Base-by-base conservation (phyloP, 2,888 invertebrate genomes). In the Hirtodrosophila alboralis region DNA sequence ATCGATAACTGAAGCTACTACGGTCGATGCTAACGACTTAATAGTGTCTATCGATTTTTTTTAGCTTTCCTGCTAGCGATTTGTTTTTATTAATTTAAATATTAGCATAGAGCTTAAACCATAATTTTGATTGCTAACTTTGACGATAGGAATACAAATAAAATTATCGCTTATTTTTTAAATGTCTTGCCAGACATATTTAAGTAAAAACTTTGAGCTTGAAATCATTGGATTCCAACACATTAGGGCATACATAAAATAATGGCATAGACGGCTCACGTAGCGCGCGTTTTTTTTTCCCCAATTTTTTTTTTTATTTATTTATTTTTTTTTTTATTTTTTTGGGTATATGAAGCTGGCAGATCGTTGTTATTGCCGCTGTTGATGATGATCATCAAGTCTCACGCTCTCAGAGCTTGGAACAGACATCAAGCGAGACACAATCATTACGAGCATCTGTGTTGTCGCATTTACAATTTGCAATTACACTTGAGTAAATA, bases 391-490 rank as follows among this genome's bases (percentile, higher is more conserved):
- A 51, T 69, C 53, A 73, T 73, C 62, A 73, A 53, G 69, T 74
- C 69, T 74, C 69, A 69, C 69, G 69, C 69, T 62, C 30, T 23
- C 7, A n/a, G 38, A 61, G 72, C 64, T 57, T 27, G 44, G 44
- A 65, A 57, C 49, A 51, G 30, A 37, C 65, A 57, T 21, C 69
- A 62, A 43, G 48, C 34, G 37, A 26, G 52, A 38, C 58, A 68
- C 64, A 53, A 78, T 75, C 75, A 81, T 76, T 66, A 69, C 60
- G 81, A 75, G 84, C 77, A 78, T 78, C 77, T 78, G 77, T 78
- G 84, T 84, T 79, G 86, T 85, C 86, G 81, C 79, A 76, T 86
- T 86, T 86, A 85, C 87, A 86, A 87, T 87, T 83, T 75, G 87
- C 84, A 86, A 86, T 86, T 86, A 84, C 85, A 86, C 85, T 83